Evolutionary conservation across 2,888 invertebrate genomes (phyloP), one percentile per base, ranked within the genome.

Genomic region (Apantesis nais): DNA sequence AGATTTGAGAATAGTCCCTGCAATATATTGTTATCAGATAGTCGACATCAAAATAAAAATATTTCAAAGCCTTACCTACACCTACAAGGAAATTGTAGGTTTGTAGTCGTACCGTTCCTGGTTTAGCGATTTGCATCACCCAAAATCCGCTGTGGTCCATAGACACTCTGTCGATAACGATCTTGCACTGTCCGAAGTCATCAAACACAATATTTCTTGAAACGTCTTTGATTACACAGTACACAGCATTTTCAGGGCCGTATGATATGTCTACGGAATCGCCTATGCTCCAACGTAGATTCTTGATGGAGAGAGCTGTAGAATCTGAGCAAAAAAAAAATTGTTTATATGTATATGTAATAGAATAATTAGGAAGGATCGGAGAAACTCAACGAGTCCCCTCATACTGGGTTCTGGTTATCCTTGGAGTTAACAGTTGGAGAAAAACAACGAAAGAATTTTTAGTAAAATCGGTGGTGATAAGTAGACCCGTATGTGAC

Each of bases 181-280:
- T 75, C 55, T 72, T 79, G 75, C 94, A 95, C 70, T 78, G 85
- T 3, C 93, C 92, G 66, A 93, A 93, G 55, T 84, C 84, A 41
- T 93, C 90, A 71, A 85, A 92, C 11, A 88, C 77, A 0, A 74
- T 75, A 25, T 76, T 67, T 0, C 83, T 84, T 22, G 66, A 60
- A 0, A 88, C 85, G 44, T 89, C 86, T 9, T 78, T 72, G 1
- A 93, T 71, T 69, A 76, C 87, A 75, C 95, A 95, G 83, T 91
- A 94, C 0, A 90, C 81, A 0, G 90, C 86, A 66, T 89, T 78
- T 67, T 86, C 85, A 0, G 93, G 89, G 0, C 94, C 94, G 12
- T 93, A 48, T 2, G 73, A 71, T 41, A 78, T 72, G 37, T 85
- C 74, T 0, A 91, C 83, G 5, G 87, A 76, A 31, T 78, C 81